Evolutionary conservation across 2,797 vertebrate species (phyloP).

Genomic region (Lophius americanus): DNA sequence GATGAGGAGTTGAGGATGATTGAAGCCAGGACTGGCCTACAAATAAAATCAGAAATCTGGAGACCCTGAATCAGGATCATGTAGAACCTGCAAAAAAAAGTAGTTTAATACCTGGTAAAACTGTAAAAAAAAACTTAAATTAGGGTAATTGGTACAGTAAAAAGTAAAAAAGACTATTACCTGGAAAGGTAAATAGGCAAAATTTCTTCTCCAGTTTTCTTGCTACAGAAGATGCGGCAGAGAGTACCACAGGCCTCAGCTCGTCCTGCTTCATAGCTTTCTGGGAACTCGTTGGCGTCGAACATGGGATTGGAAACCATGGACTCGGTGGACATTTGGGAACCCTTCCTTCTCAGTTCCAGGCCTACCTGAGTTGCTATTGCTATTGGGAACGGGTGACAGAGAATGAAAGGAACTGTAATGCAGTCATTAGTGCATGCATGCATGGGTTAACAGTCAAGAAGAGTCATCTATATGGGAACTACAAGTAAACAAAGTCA

Average conservation of each 20-base stretch:
- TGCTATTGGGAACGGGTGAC: conserved; percentile 78
- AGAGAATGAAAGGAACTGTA: conserved; percentile 66
- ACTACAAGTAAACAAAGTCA: conserved; percentile 32
- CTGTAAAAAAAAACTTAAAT: background rate
- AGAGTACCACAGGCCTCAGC: conserved; percentile 96
- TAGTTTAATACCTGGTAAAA: background rate
- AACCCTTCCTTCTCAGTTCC: conserved; percentile 93
- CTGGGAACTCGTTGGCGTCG: conserved; percentile 92
- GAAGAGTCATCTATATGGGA: conserved; percentile 43
- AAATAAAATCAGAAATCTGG: conserved; percentile 95
- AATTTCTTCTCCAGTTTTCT: conserved; percentile 98
- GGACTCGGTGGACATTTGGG: conserved; percentile 95
- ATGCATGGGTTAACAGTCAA: conserved; percentile 54
- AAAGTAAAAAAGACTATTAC: conserved; percentile 69
- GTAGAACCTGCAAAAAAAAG: conserved; percentile 87
- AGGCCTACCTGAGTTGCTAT: conserved; percentile 92
- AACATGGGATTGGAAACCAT: conserved; percentile 93
- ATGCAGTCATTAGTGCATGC: conserved; percentile 50
- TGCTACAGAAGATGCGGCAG: conserved; percentile 98
- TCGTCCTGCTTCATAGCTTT: conserved; percentile 95
- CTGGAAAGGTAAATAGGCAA: conserved; percentile 96
- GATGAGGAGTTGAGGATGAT: conserved; percentile 96
- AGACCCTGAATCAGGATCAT: conserved; percentile 98
- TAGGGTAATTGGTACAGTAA: background rate
- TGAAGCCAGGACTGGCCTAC: conserved; percentile 93